Evolutionary conservation across 2,113 vertebrate species (phyloP).

Genomic region (Symphodus melops): DNA sequence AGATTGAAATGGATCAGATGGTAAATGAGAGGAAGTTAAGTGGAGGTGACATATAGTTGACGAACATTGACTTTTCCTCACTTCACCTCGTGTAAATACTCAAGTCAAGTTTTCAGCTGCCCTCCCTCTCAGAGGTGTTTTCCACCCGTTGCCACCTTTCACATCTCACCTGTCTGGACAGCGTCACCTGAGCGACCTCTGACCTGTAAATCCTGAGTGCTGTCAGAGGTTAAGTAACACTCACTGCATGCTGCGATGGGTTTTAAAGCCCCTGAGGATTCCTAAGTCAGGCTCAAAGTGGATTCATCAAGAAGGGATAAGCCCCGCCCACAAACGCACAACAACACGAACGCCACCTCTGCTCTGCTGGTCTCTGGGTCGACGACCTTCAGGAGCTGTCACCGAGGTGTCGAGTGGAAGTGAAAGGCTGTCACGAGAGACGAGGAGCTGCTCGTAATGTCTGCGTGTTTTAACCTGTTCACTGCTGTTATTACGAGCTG

Average conservation of each 20-base stretch:
- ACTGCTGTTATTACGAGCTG: too few species aligned
- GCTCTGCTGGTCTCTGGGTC: background rate
- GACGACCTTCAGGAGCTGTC: slow-evolving; percentile 2
- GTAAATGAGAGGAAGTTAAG: too few species aligned
- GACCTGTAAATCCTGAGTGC: slow-evolving; percentile 2
- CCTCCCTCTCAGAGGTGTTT: background rate
- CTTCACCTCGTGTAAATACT: too few species aligned
- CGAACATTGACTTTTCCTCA: too few species aligned
- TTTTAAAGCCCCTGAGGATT: slow-evolving; percentile 21
- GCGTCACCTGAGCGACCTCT: slow-evolving; percentile 27
- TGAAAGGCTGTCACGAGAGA: slow-evolving; percentile 15
- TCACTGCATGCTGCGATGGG: background rate
- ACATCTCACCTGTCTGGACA: slow-evolving; percentile 38
- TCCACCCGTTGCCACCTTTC: background rate
- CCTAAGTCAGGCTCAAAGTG: slow-evolving; percentile 14
- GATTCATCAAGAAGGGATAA: background rate
- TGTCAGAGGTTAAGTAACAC: slow-evolving; percentile 41
- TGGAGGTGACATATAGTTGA: too few species aligned
- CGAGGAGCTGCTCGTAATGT: background rate
- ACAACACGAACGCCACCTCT: background rate
- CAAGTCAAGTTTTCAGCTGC: background rate
- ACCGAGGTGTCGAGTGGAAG: background rate
- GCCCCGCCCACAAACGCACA: slow-evolving; percentile 4
- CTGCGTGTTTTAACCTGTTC: background rate
- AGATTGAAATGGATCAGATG: too few species aligned